These are phyloP conservation scores for Branchellion lobata DNA, from an alignment of 2,888 invertebrate genomes.

Conservation along the genomic window DNA sequence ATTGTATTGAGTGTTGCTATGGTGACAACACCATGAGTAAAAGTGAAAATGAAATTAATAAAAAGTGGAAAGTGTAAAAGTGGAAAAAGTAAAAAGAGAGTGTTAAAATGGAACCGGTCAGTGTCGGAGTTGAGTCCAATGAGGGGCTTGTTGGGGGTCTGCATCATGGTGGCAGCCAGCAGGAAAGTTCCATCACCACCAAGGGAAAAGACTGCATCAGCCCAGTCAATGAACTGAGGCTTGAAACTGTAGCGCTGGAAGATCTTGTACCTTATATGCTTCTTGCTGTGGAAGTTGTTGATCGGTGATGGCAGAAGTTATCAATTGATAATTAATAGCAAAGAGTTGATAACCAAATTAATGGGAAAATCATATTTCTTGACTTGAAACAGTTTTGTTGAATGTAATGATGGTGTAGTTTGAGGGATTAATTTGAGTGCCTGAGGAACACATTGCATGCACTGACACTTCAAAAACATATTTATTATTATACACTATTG, in stretches of 20 bases:
- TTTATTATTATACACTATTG: too few species aligned
- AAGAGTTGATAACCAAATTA: background rate
- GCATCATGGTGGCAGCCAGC: slow-evolving; percentile 82
- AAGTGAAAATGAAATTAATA: background rate
- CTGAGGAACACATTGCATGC: too few species aligned
- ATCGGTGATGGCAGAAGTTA: slow-evolving; percentile 8
- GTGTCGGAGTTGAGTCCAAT: slow-evolving; percentile 96
- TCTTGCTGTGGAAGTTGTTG: slow-evolving; percentile 62
- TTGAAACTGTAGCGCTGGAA: slow-evolving; percentile 67
- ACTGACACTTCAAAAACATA: too few species aligned
- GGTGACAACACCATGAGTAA: too few species aligned
- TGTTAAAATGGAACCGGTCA: too few species aligned
- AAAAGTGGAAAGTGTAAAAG: background rate
- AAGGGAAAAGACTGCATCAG: slow-evolving; percentile 70
- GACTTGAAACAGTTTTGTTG: background rate
- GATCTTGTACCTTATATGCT: slow-evolving; percentile 73
- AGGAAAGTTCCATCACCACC: slow-evolving; percentile 98
- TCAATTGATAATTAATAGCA: slow-evolving; percentile 6
- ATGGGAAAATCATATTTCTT: background rate
- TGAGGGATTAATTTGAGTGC: background rate
- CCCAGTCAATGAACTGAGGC: slow-evolving; percentile 78
- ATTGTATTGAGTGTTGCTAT: too few species aligned
- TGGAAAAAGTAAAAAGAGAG: too few species aligned
- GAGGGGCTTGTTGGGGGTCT: slow-evolving; percentile 78
- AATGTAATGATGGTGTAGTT: background rate